Percentiles rank a stretch among this genome's conserved stretches.
Evolutionary conservation across 2,888 invertebrate species (phyloP).

Genomic region (Synanthedon vespiformis): DNA sequence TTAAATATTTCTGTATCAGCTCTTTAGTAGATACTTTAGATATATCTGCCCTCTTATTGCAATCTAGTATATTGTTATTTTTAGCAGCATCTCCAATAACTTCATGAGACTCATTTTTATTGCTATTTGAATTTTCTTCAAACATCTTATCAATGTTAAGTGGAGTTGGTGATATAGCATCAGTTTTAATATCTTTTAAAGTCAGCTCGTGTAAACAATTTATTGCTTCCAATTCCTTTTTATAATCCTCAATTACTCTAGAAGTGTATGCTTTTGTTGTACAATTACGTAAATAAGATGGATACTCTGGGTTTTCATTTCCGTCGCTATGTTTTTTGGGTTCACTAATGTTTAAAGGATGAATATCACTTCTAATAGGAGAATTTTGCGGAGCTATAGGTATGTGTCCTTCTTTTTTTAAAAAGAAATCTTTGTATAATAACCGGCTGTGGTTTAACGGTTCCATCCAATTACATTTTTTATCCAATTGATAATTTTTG

Average conservation of each 20-base stretch:
- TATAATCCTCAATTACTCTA: slow-evolving; percentile 66
- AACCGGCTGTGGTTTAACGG: slow-evolving; percentile 58
- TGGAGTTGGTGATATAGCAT: slow-evolving; percentile 54
- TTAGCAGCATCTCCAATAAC: slow-evolving; percentile 11
- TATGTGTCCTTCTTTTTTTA: slow-evolving; percentile 51
- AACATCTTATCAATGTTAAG: slow-evolving; percentile 57
- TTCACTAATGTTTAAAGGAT: slow-evolving; percentile 23
- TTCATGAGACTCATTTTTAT: slow-evolving; percentile 22
- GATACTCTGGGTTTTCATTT: slow-evolving; percentile 36
- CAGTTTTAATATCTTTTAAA: slow-evolving; percentile 59
- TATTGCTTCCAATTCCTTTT: slow-evolving; percentile 61
- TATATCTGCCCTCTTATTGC: slow-evolving; percentile 30
- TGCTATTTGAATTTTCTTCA: slow-evolving; percentile 32
- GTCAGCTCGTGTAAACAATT: slow-evolving; percentile 60
- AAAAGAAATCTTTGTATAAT: slow-evolving; percentile 58
- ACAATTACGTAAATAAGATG: slow-evolving; percentile 54
- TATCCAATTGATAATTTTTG: slow-evolving; percentile 28
- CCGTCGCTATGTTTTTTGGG: slow-evolving; percentile 2
- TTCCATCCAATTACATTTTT: slow-evolving; percentile 36
- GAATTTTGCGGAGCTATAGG: slow-evolving; percentile 51
- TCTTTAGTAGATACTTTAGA: slow-evolving; percentile 58
- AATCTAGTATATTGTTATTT: slow-evolving; percentile 24
- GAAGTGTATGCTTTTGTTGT: slow-evolving; percentile 62
- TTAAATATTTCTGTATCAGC: slow-evolving; percentile 56
- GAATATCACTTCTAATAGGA: slow-evolving; percentile 28